These are phyloP conservation scores for Seriola quinqueradiata DNA, from an alignment of 2,113 vertebrate genomes.

Conservation along the genomic window DNA sequence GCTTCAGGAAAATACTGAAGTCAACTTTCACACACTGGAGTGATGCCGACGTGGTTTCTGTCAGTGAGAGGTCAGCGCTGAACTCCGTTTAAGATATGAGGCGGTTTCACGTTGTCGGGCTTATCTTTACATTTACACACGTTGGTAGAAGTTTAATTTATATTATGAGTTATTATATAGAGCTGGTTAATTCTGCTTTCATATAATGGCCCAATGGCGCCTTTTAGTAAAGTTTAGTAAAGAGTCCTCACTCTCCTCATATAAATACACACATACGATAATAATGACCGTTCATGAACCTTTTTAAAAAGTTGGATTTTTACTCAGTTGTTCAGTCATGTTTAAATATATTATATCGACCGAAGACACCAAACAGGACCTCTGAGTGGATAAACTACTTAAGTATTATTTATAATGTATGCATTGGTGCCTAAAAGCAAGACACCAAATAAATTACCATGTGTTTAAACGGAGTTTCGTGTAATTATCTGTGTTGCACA, in stretches of 20 bases:
- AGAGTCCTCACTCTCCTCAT: not conserved
- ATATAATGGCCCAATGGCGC: not conserved
- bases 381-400: no score
- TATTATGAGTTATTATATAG: not conserved
- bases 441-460: not conserved
- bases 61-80: conserved; percentile 73
- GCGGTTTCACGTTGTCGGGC: not conserved
- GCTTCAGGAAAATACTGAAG: conserved; percentile 39
- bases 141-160: rapidly evolving
- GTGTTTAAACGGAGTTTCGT: not conserved
- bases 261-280: no score
- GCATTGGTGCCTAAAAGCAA: not conserved
- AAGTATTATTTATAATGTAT: rapidly evolving
- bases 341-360: not conserved
- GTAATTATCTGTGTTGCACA: not conserved
- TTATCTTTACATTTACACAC: rapidly evolving
- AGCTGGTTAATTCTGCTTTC: not conserved
- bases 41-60: conserved; percentile 66
- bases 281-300: no score
- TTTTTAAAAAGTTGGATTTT: not conserved
- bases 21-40: conserved; percentile 54
- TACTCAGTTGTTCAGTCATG: not conserved
- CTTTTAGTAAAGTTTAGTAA: not conserved
- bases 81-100: not conserved
- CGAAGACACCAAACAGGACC: not conserved